Percentiles rank a stretch among this genome's conserved stretches.
Conservation (phyloP, 1,140 invertebrate species). For the Penaeus chinensis region DNA sequence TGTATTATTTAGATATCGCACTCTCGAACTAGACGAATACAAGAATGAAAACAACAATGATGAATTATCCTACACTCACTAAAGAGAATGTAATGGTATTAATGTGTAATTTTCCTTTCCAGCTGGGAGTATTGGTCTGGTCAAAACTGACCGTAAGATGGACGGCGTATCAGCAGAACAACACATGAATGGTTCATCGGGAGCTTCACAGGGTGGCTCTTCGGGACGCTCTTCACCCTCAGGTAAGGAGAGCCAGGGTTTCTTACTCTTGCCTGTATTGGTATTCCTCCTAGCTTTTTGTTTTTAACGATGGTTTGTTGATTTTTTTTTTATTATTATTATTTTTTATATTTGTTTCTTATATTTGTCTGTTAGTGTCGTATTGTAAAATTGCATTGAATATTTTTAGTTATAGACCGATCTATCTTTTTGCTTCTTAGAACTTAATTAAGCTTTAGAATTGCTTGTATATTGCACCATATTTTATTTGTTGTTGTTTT, state of each 20-base stretch:
- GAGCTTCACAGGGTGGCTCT: slow-evolving; percentile 58
- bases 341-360: neutral
- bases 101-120: slow-evolving; percentile 24
- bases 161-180: slow-evolving; percentile 44
- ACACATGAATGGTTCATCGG: slow-evolving; percentile 59
- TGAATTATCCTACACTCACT: neutral
- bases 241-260: slow-evolving; percentile 17
- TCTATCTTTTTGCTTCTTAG: neutral
- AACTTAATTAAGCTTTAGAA: neutral
- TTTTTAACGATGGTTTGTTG: neutral
- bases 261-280: neutral
- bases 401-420: neutral
- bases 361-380: neutral
- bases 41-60: neutral
- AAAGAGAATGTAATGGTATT: neutral
- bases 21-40: too few relatives aligned
- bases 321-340: too few relatives aligned
- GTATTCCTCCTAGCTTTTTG: neutral
- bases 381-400: neutral
- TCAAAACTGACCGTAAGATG: slow-evolving; percentile 54
- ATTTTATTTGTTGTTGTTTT: neutral
- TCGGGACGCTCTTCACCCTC: slow-evolving; percentile 61
- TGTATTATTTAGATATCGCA: too few relatives aligned
- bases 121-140: slow-evolving; percentile 52
- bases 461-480: neutral